Conservation (phyloP, 2,113 vertebrate species). For the Microcebus griseorufus region DNA sequence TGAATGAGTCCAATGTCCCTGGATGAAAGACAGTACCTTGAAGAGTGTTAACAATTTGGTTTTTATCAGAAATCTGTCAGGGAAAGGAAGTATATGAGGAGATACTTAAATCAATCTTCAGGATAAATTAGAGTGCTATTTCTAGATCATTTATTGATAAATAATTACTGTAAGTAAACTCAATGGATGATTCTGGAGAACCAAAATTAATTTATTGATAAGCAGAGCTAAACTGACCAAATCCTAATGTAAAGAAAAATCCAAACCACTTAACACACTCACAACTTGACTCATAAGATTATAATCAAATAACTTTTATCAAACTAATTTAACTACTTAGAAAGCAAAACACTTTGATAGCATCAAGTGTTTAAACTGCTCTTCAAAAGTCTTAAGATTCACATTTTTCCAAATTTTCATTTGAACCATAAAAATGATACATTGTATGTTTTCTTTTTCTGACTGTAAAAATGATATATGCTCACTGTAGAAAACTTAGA, state of each 20-base stretch:
- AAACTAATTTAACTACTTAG: slow-evolving; percentile 26
- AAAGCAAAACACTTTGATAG: slow-evolving; percentile 56
- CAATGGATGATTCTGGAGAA: neutral
- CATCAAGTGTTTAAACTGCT: slow-evolving; percentile 27
- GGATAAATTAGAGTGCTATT: slow-evolving; percentile 3
- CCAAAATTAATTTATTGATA: slow-evolving; percentile 53
- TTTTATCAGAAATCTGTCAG: slow-evolving; percentile 37
- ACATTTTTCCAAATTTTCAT: slow-evolving; percentile 40
- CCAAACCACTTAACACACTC: neutral
- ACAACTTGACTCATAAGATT: neutral
- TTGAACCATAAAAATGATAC: slow-evolving; percentile 39
- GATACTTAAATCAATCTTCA: slow-evolving; percentile 42
- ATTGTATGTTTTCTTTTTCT: neutral
- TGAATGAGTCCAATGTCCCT: slow-evolving; percentile 18
- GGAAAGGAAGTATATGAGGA: neutral
- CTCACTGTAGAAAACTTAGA: neutral
- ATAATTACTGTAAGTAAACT: slow-evolving; percentile 14
- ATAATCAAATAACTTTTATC: slow-evolving; percentile 41
- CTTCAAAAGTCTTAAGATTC: slow-evolving; percentile 14
- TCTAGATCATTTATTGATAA: slow-evolving; percentile 42
- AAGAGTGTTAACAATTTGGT: slow-evolving; percentile 3
- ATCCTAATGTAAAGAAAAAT: slow-evolving; percentile 32
- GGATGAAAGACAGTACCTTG: slow-evolving; percentile 35
- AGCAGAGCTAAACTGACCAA: slow-evolving; percentile 31
- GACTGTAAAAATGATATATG: slow-evolving; percentile 6